These are phyloP conservation scores for Drosophila prosaltans DNA, from an alignment of 1,140 invertebrate genomes.

Conservation along the genomic window DNA sequence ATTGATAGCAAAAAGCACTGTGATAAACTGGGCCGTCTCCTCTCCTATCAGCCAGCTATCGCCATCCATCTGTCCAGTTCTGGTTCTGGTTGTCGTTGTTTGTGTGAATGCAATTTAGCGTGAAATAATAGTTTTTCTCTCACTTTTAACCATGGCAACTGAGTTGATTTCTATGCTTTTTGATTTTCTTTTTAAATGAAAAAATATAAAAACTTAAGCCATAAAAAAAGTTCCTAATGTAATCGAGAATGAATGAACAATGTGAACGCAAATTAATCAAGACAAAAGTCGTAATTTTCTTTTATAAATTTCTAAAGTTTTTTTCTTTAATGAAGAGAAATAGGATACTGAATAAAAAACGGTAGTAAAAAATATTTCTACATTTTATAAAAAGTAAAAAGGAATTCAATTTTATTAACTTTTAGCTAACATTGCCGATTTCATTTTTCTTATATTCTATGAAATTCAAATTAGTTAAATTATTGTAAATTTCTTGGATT, in stretches of 20 bases:
- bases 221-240: background rate
- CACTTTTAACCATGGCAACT: background rate
- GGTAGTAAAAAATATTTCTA: too few relatives aligned
- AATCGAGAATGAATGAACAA: background rate
- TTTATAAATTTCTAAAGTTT: background rate
- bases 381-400: too few relatives aligned
- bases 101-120: conserved; percentile 39
- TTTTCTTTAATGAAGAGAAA: background rate
- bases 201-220: conserved; percentile 2
- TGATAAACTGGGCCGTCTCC: conserved; percentile 31
- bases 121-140: conserved; percentile 34
- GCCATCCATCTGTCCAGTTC: conserved; percentile 16
- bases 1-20: conserved; percentile 24
- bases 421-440: too few relatives aligned
- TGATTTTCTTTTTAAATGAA: background rate
- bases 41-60: background rate
- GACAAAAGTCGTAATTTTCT: background rate
- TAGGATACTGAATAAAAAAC: too few relatives aligned
- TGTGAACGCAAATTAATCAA: background rate
- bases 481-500: too few relatives aligned
- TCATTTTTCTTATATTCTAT: too few relatives aligned
- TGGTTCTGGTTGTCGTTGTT: conserved; percentile 6
- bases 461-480: too few relatives aligned
- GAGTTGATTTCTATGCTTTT: conserved; percentile 4
- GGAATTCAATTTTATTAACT: too few relatives aligned